phyloP scores from a whole-genome alignment of 2,113 vertebrate genomes.

The Platichthys flesus region DNA sequence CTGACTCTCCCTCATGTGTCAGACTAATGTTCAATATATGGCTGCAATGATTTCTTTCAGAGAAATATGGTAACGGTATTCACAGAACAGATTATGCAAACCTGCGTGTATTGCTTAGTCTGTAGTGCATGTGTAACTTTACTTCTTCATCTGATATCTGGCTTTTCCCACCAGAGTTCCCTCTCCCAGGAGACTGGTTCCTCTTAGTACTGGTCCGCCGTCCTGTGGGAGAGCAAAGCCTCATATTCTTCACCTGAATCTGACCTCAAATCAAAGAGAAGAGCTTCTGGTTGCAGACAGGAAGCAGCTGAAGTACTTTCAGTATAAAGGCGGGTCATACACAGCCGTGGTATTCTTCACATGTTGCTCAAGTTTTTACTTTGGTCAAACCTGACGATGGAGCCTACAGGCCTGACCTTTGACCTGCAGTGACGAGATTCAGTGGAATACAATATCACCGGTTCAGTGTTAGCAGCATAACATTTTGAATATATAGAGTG shows the following conservation, averaged over 20 bases:
- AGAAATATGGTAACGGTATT: neutral
- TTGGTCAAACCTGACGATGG: too few relatives aligned
- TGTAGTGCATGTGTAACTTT: neutral
- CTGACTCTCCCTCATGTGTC: conserved; percentile 17
- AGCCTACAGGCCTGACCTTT: too few relatives aligned
- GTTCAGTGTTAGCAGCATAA: too few relatives aligned
- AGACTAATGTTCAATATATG: neutral
- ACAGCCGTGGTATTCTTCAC: neutral
- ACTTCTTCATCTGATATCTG: too few relatives aligned
- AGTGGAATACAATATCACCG: too few relatives aligned
- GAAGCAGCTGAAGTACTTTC: conserved; percentile 23
- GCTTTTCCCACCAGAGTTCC: neutral
- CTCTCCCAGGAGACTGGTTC: neutral
- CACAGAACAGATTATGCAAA: neutral
- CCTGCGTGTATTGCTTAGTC: neutral
- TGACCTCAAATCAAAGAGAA: conserved; percentile 20
- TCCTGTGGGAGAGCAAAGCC: conserved; percentile 11
- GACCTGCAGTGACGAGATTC: too few relatives aligned
- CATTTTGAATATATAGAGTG: too few relatives aligned
- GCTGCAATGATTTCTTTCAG: neutral
- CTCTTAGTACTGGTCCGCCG: neutral
- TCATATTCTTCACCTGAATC: neutral
- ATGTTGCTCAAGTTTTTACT: too few relatives aligned
- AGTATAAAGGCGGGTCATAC: neutral
- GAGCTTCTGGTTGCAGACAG: conserved; percentile 3